Evolutionary conservation across 2,797 vertebrate species (phyloP).

Genomic region (Rhabdomys pumilio): DNA sequence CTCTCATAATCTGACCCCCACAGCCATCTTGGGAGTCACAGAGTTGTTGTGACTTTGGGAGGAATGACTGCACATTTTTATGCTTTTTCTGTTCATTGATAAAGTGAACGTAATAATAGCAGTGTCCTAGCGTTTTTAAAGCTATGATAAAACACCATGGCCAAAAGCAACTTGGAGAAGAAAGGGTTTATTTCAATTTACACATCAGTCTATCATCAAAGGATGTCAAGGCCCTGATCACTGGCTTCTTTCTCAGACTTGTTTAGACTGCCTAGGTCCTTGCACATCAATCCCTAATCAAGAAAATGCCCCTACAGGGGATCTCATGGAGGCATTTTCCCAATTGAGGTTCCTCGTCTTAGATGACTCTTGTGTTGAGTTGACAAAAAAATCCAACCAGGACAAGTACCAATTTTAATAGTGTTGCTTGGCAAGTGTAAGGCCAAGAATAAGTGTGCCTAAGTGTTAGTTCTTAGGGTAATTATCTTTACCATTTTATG

Average conservation of each 20-base stretch:
- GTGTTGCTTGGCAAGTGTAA: background rate
- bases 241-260: background rate
- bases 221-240: background rate
- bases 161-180: background rate
- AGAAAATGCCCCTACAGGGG: background rate
- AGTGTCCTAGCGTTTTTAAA: no score
- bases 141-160: background rate
- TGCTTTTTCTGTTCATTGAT: slow-evolving; percentile 35
- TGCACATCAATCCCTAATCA: background rate
- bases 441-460: fast-evolving
- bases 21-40: background rate
- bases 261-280: no score
- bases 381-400: background rate
- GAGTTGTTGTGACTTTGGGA: background rate
- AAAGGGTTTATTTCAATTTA: background rate
- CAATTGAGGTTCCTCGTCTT: background rate
- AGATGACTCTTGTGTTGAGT: background rate
- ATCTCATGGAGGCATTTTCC: background rate
- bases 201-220: no score
- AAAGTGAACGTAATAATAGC: background rate
- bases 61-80: background rate
- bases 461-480: background rate
- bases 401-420: background rate
- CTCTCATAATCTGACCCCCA: background rate
- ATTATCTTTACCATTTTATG: background rate